phyloP scores from a whole-genome alignment of 2,113 vertebrate species.

The Laticauda colubrina region DNA sequence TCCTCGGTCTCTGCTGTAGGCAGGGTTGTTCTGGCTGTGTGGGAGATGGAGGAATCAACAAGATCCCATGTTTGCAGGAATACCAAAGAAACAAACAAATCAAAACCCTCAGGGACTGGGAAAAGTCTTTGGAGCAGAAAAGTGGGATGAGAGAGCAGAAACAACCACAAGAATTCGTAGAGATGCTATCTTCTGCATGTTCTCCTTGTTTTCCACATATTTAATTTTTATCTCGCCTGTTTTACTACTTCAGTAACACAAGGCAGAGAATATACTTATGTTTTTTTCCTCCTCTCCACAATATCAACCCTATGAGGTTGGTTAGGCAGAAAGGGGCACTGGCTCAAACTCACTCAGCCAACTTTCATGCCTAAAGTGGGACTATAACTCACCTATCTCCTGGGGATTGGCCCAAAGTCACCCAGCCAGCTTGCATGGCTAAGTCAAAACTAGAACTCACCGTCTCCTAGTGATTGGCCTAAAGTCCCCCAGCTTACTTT shows the following conservation, averaged over 20 bases:
- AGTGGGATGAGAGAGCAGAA: background rate
- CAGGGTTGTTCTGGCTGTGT: background rate
- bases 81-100: background rate
- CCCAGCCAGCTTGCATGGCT: too few relatives aligned
- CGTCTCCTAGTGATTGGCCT: too few relatives aligned
- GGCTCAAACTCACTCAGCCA: background rate
- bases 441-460: too few relatives aligned
- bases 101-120: background rate
- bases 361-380: too few relatives aligned
- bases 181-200: background rate
- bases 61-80: background rate
- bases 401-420: too few relatives aligned
- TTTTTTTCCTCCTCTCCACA: background rate
- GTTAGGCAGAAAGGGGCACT: background rate
- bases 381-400: too few relatives aligned
- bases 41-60: background rate
- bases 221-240: background rate
- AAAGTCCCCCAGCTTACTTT: background rate
- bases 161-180: background rate
- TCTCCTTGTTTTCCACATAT: background rate
- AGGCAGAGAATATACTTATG: background rate
- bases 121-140: background rate
- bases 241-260: background rate
- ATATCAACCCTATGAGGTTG: background rate
- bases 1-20: background rate